Conservation (phyloP, 2,888 invertebrate genomes). For the Operophtera brumata region DNA sequence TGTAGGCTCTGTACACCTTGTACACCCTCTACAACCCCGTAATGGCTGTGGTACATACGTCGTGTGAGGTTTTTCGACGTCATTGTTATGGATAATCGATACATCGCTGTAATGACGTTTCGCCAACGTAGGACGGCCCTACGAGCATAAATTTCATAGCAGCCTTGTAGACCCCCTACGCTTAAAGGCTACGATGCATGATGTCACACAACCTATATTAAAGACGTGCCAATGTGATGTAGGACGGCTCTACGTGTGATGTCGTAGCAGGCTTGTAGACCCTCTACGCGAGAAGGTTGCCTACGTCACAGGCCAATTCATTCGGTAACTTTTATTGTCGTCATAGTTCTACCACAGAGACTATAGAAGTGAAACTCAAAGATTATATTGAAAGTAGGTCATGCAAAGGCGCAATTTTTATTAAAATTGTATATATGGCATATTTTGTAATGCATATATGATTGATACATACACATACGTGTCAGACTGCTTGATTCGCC, state of each 20-base stretch:
- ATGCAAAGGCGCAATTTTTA: no score
- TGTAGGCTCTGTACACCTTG: no score
- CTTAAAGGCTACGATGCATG: neutral
- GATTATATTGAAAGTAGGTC: no score
- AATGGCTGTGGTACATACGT: neutral
- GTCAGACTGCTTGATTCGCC: no score
- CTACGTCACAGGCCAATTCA: neutral
- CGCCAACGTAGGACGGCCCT: no score
- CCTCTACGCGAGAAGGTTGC: neutral
- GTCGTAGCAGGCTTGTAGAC: neutral
- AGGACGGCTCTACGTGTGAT: neutral
- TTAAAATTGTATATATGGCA: no score
- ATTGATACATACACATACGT: no score
- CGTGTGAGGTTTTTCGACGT: neutral
- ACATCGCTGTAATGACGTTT: no score
- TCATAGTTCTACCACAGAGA: neutral
- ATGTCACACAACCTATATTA: neutral
- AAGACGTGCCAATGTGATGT: neutral
- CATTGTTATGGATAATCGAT: no score
- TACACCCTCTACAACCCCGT: no score
- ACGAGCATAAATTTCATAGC: neutral
- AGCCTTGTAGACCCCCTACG: conserved; percentile 5
- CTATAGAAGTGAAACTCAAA: neutral
- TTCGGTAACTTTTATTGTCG: neutral
- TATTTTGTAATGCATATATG: no score